Conservation (phyloP, 2,113 vertebrate genomes). For the Sinocyclocheilus anophthalmus region DNA sequence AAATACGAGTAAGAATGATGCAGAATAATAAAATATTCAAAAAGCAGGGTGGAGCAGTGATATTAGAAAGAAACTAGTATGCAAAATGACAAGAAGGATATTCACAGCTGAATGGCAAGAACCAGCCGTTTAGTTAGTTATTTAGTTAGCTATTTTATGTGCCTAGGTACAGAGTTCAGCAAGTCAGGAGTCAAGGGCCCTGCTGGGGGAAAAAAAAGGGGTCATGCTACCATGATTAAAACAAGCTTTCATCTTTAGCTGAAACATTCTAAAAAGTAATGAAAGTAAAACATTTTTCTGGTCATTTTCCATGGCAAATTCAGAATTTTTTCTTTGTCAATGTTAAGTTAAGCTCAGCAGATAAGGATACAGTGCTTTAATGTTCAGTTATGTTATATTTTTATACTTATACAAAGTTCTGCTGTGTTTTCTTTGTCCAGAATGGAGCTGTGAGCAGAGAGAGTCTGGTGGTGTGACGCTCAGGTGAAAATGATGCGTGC, state of each 20-base stretch:
- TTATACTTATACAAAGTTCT: not conserved
- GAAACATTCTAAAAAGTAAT: not conserved
- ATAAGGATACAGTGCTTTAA: not conserved
- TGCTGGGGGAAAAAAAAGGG: not conserved
- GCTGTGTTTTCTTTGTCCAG: slow-evolving; percentile 68
- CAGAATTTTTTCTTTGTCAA: not conserved
- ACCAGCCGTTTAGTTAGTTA: not conserved
- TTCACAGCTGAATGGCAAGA: not conserved
- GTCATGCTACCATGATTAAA: not conserved
- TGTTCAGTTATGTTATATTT: not conserved
- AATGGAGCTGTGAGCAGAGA: slow-evolving; percentile 87
- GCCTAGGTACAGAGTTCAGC: not conserved
- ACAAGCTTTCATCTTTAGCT: not conserved
- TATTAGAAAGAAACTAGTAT: not conserved
- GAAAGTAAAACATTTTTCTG: no score
- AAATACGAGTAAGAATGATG: not conserved
- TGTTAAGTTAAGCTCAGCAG: not conserved
- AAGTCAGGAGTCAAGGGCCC: not conserved
- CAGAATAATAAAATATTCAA: not conserved
- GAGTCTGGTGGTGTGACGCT: slow-evolving; percentile 83
- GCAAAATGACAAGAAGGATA: not conserved
- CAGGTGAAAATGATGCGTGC: not conserved
- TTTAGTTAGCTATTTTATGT: not conserved
- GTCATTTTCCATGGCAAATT: not conserved
- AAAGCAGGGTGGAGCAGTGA: not conserved